These are phyloP conservation scores for Lottia gigantea DNA, from an alignment of 2,888 invertebrate species.

Conservation along the genomic window DNA sequence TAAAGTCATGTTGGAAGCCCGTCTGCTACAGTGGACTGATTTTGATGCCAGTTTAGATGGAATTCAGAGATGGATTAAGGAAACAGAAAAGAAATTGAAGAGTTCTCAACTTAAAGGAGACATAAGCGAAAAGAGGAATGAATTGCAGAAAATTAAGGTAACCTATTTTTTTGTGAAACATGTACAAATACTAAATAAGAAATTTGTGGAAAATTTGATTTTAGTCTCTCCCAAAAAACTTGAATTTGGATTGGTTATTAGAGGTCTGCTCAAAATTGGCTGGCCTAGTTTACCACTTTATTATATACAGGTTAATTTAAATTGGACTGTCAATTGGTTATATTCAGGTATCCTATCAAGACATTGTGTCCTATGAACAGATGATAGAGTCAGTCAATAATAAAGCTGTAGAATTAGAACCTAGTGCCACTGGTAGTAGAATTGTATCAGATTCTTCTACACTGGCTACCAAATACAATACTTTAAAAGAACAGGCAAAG, in stretches of 20 bases:
- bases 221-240: too few relatives aligned
- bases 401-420: constrained; percentile 91
- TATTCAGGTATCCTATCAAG: constrained; percentile 85
- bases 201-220: too few relatives aligned
- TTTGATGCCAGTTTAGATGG: constrained; percentile 93
- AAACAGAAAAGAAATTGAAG: constrained; percentile 83
- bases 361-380: constrained; percentile 95
- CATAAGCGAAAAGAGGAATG: constrained; percentile 63
- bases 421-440: constrained; percentile 78
- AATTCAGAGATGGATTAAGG: constrained; percentile 93
- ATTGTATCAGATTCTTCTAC: constrained; percentile 77
- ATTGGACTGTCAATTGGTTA: too few relatives aligned
- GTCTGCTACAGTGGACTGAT: constrained; percentile 90
- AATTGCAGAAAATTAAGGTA: constrained; percentile 64
- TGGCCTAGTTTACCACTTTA: too few relatives aligned
- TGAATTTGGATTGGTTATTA: too few relatives aligned
- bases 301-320: too few relatives aligned
- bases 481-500: constrained; percentile 85
- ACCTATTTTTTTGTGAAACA: neutral
- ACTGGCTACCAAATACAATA: constrained; percentile 91
- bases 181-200: too few relatives aligned
- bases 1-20: constrained; percentile 87
- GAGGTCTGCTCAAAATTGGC: too few relatives aligned
- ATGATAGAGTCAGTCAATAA: constrained; percentile 95
- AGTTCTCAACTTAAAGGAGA: constrained; percentile 60